Percentiles rank a stretch among this genome's conserved stretches.
Evolutionary conservation across 2,797 vertebrate genomes (phyloP).

Genomic region (Chaetodon trifasciatus): DNA sequence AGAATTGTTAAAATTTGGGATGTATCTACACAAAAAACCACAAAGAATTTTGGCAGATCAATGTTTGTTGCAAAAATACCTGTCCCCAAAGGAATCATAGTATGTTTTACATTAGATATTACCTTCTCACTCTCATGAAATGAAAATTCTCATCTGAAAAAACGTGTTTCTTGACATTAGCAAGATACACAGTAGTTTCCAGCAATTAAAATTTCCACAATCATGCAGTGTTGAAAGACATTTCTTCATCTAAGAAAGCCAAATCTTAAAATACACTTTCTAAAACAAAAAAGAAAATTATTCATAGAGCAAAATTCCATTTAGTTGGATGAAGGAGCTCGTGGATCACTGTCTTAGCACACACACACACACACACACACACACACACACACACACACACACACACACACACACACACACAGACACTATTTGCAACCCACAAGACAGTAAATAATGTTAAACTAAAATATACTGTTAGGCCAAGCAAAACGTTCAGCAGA

Average conservation of each 20-base stretch:
- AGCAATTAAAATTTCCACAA: background rate
- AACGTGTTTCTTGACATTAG: background rate
- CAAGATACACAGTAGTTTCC: background rate
- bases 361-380: background rate
- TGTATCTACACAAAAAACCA: background rate
- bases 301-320: background rate
- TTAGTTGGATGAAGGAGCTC: background rate
- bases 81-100: background rate
- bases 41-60: background rate
- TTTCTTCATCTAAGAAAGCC: background rate
- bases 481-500: conserved; percentile 6
- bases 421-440: too few relatives aligned
- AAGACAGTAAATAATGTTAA: background rate
- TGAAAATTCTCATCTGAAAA: background rate
- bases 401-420: too few relatives aligned
- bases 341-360: background rate
- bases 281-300: background rate
- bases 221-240: background rate
- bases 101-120: background rate
- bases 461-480: background rate
- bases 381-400: background rate
- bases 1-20: background rate
- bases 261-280: background rate
- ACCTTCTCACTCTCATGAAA: background rate
- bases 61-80: background rate